A percentile compares a stretch with the other conserved stretches of the same genome.
phyloP scores from a whole-genome alignment of 2,888 invertebrate species.

The Drosophila mayaguana region DNA sequence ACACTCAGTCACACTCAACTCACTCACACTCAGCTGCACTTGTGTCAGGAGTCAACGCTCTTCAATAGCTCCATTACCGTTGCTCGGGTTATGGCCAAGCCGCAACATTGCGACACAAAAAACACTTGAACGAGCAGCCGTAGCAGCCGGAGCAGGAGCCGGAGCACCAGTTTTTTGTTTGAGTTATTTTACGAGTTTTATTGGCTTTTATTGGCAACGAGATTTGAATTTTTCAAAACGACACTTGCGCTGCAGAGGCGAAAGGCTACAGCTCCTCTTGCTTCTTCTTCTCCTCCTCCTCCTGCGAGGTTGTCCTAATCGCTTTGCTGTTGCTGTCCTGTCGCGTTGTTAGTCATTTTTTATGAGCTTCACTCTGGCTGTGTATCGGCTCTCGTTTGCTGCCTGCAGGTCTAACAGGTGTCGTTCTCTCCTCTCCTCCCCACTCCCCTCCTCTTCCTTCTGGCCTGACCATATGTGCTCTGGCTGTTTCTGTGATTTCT shows the following conservation, averaged over 20 bases:
- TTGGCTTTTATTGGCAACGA: slow-evolving; percentile 81
- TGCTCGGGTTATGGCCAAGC: slow-evolving; percentile 56
- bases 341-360: slow-evolving; percentile 83
- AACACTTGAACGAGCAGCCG: slow-evolving; percentile 65
- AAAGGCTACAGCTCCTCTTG: slow-evolving; percentile 16
- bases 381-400: slow-evolving; percentile 37
- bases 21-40: slow-evolving; percentile 17
- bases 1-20: neutral
- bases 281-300: slow-evolving; percentile 11
- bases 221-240: slow-evolving; percentile 79
- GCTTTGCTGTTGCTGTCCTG: slow-evolving; percentile 42
- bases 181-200: slow-evolving; percentile 82
- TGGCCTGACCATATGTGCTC: slow-evolving; percentile 34
- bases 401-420: slow-evolving; percentile 80
- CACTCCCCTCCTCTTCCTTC: neutral
- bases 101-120: slow-evolving; percentile 78
- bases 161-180: slow-evolving; percentile 49
- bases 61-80: slow-evolving; percentile 53
- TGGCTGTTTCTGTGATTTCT: slow-evolving; percentile 34
- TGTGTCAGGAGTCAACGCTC: slow-evolving; percentile 44
- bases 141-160: neutral
- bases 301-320: slow-evolving; percentile 34
- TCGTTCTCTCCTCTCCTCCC: slow-evolving; percentile 31
- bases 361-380: slow-evolving; percentile 61
- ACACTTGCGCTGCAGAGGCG: slow-evolving; percentile 57